A percentile compares a stretch with the other conserved stretches of the same genome.
These are phyloP conservation scores for Vulpes ferrilata DNA, from an alignment of 2,113 vertebrate species.

Conservation along the genomic window DNA sequence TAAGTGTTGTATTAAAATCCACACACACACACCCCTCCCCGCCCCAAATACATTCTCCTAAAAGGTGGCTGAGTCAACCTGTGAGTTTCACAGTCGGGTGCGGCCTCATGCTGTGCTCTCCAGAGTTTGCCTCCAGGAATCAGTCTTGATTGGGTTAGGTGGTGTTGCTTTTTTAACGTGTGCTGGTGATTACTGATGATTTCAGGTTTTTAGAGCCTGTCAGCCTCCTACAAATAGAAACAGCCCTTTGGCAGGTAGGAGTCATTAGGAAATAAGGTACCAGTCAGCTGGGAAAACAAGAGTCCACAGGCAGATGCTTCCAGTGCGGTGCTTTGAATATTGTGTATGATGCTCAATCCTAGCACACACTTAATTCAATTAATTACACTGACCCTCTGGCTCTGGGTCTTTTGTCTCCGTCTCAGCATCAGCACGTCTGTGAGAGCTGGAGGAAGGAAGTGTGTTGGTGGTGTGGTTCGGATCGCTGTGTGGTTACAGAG, in stretches of 20 bases:
- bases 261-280: slow-evolving; percentile 56
- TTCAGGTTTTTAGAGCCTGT: slow-evolving; percentile 59
- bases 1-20: neutral
- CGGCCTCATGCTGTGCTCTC: neutral
- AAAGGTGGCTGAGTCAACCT: no score
- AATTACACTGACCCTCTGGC: slow-evolving; percentile 47
- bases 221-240: slow-evolving; percentile 66
- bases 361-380: slow-evolving; percentile 52
- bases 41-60: neutral
- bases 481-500: neutral
- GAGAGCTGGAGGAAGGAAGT: neutral
- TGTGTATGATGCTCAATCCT: slow-evolving; percentile 4
- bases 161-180: neutral
- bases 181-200: neutral
- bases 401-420: slow-evolving; percentile 36
- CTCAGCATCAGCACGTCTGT: neutral
- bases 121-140: neutral
- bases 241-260: slow-evolving; percentile 68
- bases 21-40: neutral
- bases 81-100: neutral
- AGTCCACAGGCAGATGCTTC: neutral
- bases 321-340: neutral
- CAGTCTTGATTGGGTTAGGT: slow-evolving; percentile 21
- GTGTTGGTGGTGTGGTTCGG: neutral
- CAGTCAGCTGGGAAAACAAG: slow-evolving; percentile 49